phyloP scores from a whole-genome alignment of 2,888 invertebrate genomes.

The Ligdia adustata region DNA sequence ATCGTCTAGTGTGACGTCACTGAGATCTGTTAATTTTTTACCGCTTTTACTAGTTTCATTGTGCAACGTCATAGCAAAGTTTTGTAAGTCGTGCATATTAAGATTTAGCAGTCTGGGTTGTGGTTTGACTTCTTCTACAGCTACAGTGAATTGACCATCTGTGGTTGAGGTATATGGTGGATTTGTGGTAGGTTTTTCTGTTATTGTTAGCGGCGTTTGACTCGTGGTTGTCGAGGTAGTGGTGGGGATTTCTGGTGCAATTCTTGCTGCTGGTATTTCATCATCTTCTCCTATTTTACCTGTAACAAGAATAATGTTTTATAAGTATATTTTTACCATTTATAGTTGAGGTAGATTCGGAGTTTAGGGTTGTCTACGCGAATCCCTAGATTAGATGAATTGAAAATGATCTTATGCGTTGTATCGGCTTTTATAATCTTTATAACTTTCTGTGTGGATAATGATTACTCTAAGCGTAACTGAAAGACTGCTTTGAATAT shows the following conservation, averaged over 20 bases:
- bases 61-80: slow-evolving; percentile 70
- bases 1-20: slow-evolving; percentile 90
- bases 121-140: slow-evolving; percentile 54
- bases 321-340: no score
- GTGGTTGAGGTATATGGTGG: slow-evolving; percentile 40
- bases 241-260: slow-evolving; percentile 29
- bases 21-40: slow-evolving; percentile 84
- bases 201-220: slow-evolving; percentile 34
- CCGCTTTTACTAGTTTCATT: slow-evolving; percentile 60
- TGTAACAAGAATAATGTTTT: slow-evolving; percentile 47
- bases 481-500: no score
- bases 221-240: slow-evolving; percentile 13
- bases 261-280: slow-evolving; percentile 40
- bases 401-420: no score
- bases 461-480: no score
- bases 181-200: slow-evolving; percentile 32
- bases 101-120: slow-evolving; percentile 67
- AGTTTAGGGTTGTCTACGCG: no score
- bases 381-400: no score
- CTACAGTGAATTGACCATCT: slow-evolving; percentile 42
- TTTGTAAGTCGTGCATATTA: slow-evolving; percentile 73
- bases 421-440: no score
- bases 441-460: no score
- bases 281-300: slow-evolving; percentile 73
- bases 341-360: no score